Conservation (phyloP, 2,888 invertebrate genomes). For the Osedax frankpressi region DNA sequence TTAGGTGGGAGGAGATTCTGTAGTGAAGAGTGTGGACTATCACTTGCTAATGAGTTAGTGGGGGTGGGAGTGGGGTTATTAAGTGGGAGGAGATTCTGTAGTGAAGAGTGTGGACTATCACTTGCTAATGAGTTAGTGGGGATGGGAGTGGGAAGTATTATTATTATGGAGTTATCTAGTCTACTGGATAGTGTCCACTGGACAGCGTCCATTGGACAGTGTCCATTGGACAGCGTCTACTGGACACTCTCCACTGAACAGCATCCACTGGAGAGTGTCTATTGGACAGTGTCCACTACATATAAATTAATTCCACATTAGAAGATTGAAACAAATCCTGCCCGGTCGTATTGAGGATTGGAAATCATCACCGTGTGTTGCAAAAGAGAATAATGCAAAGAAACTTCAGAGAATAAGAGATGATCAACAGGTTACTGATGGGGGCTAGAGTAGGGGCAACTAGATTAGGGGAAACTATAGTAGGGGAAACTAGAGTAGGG, state of each 20-base stretch:
- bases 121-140: constrained; percentile 62
- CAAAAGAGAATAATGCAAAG: constrained; percentile 65
- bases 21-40: constrained; percentile 75
- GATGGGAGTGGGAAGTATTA: background rate
- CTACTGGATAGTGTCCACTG: too few species aligned
- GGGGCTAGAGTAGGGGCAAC: constrained; percentile 42
- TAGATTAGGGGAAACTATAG: too few species aligned
- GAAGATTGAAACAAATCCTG: constrained; percentile 54
- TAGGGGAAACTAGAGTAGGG: too few species aligned
- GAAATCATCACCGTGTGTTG: constrained; percentile 70
- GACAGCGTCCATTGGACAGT: too few species aligned
- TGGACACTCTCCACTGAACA: too few species aligned
- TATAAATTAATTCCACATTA: too few species aligned
- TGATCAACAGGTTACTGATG: constrained; percentile 65
- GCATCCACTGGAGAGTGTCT: too few species aligned
- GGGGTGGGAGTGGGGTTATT: too few species aligned
- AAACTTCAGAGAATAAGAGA: constrained; percentile 58
- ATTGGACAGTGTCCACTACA: too few species aligned
- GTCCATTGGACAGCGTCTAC: too few species aligned
- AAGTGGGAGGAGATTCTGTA: constrained; percentile 67
- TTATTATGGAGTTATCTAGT: background rate
- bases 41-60: constrained; percentile 65
- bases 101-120: constrained; percentile 75
- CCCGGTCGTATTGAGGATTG: constrained; percentile 84
- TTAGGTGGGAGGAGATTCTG: constrained; percentile 66